Base-by-base conservation (phyloP, 1,140 invertebrate genomes). In the Riptortus pedestris region DNA sequence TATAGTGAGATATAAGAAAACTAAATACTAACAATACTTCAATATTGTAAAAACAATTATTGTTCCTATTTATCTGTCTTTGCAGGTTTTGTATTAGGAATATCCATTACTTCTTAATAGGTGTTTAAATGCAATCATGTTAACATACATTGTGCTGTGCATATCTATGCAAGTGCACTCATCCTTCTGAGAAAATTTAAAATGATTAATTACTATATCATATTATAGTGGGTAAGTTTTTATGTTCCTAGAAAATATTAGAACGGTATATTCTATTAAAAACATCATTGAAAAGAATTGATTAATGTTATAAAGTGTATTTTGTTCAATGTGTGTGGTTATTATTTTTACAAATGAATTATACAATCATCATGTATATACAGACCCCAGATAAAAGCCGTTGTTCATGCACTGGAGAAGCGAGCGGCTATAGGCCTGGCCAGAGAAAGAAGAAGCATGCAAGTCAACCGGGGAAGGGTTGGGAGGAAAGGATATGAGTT, bases 381-480 rank as follows among this genome's bases (percentile, higher is more conserved):
- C 51, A 55, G 26, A 55, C 51, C 51, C 51, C 18, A 3, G 22
- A 16, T 16, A 16, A 63, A 63, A 63, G 27, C 31, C 18, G 27
- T 63, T 29, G 45, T 18, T 45, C 61, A 63, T 63, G 61, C 61
- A 63, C 31, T 47, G 61, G 29, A 63, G 61, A 63, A 52, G 43
- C 31, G 43, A 62, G 60, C 31, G 33, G 43, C 26, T 45, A 62
- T 18, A 62, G 59, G 60, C 60, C 60, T 62, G 31, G 31, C 43
- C 60, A 63, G 47, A 63, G 60, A 63, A 26, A 43, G 43, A 48
- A 63, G 47, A 51, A 31, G 43, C 61, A 63, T 63, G 61, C 61
- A 63, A 63, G 45, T 28, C 51, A 55, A 63, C 27, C 18, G 43
- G 43, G 61, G 61, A 45, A 51, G 18, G 61, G 48, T 27, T 38